These are phyloP conservation scores for Brevimyrus niger DNA, from an alignment of 2,113 vertebrate species.

Conservation along the genomic window DNA sequence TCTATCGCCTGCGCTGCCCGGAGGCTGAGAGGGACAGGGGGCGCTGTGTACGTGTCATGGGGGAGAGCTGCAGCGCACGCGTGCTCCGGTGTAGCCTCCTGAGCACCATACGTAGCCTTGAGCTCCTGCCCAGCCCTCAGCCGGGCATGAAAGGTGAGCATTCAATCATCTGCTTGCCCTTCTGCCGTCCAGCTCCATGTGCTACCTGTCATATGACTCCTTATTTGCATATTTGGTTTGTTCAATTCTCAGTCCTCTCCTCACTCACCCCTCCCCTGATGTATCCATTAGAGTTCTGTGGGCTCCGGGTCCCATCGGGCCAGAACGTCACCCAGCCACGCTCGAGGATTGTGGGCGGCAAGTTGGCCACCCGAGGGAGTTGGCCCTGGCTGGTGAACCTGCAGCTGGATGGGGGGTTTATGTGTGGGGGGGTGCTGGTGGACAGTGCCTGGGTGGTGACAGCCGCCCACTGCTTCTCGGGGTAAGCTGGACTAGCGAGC, in stretches of 20 bases:
- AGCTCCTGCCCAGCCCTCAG: constrained; percentile 45
- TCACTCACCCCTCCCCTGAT: not conserved
- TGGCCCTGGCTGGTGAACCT: constrained; percentile 94
- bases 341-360: constrained; percentile 78
- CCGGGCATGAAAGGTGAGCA: constrained; percentile 49
- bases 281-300: constrained; percentile 63
- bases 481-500: constrained; percentile 53
- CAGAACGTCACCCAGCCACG: constrained; percentile 59
- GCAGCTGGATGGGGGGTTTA: constrained; percentile 73
- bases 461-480: constrained; percentile 85
- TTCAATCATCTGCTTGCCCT: constrained; percentile 1
- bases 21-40: constrained; percentile 42
- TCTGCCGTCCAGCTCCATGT: not conserved
- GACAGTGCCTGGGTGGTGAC: constrained; percentile 83
- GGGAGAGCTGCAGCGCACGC: constrained; percentile 62
- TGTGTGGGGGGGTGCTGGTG: constrained; percentile 88
- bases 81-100: constrained; percentile 67
- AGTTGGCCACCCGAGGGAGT: constrained; percentile 63
- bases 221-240: not conserved
- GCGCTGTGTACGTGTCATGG: constrained; percentile 61
- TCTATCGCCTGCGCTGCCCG: constrained; percentile 67
- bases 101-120: constrained; percentile 64
- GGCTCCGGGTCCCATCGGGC: constrained; percentile 46
- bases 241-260: not conserved
- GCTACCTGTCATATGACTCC: not conserved